Conservation (phyloP, 2,113 vertebrate genomes). For the Chiloscyllium plagiosum region DNA sequence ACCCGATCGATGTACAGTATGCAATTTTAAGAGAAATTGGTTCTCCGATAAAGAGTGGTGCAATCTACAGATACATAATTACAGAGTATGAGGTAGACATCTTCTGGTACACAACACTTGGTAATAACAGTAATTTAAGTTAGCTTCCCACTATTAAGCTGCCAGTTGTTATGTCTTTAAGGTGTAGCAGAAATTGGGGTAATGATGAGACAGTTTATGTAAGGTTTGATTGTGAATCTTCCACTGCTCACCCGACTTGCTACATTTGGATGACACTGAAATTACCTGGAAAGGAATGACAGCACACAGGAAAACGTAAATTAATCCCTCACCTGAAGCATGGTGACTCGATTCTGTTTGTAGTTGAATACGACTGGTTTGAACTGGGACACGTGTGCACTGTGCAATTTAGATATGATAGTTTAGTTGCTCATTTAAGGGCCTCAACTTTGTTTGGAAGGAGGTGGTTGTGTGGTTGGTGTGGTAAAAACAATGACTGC, state of each 20-base stretch:
- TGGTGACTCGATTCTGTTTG: background rate
- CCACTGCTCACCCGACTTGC: background rate
- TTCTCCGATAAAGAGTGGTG: background rate
- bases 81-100: background rate
- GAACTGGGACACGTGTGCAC: background rate
- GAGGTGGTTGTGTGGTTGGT: background rate
- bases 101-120: background rate
- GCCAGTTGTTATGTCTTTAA: background rate
- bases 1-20: background rate
- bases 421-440: background rate
- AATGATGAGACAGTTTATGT: background rate
- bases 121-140: background rate
- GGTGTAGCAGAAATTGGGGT: background rate
- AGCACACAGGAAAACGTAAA: background rate
- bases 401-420: background rate
- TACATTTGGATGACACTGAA: background rate
- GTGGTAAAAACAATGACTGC: no score
- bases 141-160: background rate
- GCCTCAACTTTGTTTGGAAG: background rate
- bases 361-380: background rate
- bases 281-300: background rate
- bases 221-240: background rate
- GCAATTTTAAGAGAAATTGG: background rate
- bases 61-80: background rate
- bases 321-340: background rate